phyloP scores from a whole-genome alignment of 2,888 invertebrate species.

The Esperia sulphurella region DNA sequence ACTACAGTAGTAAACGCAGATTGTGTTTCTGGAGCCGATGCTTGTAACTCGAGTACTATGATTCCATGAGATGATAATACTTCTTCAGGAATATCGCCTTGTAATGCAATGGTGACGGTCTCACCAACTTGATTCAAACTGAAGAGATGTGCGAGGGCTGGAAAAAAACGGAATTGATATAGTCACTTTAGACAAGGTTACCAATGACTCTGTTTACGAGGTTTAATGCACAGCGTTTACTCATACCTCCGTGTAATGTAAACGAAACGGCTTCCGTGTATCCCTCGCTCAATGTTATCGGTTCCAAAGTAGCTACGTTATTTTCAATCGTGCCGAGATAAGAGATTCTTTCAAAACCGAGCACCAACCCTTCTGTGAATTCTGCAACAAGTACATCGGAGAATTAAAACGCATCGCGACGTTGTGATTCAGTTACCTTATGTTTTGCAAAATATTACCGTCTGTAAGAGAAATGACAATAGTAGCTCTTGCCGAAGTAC shows the following conservation, averaged over 20 bases:
- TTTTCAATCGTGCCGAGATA: conserved; percentile 20
- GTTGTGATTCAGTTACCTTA: no score
- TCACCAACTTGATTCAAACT: conserved; percentile 6
- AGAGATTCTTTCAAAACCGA: conserved; percentile 20
- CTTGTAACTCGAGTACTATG: conserved; percentile 28
- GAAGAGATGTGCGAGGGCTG: conserved; percentile 19
- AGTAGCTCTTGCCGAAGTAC: conserved; percentile 13
- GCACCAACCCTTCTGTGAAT: conserved; percentile 8
- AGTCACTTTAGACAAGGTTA: neutral
- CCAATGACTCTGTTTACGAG: neutral
- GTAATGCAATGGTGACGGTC: conserved; percentile 20
- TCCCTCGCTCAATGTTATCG: conserved; percentile 28
- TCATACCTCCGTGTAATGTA: conserved; percentile 29
- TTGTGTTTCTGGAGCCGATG: conserved; percentile 24
- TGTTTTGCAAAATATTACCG: conserved; percentile 12
- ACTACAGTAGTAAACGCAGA: conserved; percentile 7
- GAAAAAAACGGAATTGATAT: neutral
- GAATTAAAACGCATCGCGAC: no score
- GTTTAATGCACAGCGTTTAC: no score
- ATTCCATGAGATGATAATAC: conserved; percentile 23
- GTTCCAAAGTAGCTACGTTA: conserved; percentile 14
- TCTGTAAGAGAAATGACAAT: conserved; percentile 17
- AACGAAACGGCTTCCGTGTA: conserved; percentile 26
- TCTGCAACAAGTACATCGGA: conserved; percentile 11
- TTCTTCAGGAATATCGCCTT: conserved; percentile 21